Percentiles rank a stretch among this genome's conserved stretches.
Conservation (phyloP, 1,140 invertebrate species). For the Camponotus floridanus region DNA sequence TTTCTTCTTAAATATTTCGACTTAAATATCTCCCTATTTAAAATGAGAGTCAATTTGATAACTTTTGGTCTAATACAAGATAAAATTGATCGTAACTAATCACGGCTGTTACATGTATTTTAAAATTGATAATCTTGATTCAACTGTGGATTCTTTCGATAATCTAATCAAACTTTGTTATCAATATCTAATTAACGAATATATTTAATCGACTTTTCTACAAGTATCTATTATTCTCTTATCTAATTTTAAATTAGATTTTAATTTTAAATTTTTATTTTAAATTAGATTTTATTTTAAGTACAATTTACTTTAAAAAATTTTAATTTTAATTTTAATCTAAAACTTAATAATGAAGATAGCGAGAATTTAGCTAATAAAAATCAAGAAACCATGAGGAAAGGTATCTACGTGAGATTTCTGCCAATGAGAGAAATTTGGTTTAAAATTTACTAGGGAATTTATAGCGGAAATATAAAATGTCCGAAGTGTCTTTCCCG, state of each 20-base stretch:
- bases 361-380: not conserved
- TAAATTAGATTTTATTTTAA: slow-evolving; percentile 22
- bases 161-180: not conserved
- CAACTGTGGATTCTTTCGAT: not conserved
- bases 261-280: not conserved
- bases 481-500: not conserved
- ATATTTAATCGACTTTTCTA: not conserved
- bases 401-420: not conserved
- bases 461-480: slow-evolving; percentile 1
- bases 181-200: not conserved
- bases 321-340: not conserved
- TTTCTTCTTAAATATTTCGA: not conserved
- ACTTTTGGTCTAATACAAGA: not conserved
- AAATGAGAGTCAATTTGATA: not conserved
- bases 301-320: too few relatives aligned
- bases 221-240: not conserved
- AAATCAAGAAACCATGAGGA: not conserved
- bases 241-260: slow-evolving; percentile 9
- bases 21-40: too few relatives aligned
- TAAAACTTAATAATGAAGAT: not conserved
- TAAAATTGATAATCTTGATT: not conserved
- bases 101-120: not conserved
- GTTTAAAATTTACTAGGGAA: not conserved
- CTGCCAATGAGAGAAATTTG: not conserved
- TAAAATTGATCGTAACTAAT: slow-evolving; percentile 1